Conservation (phyloP, 2,888 invertebrate species). For the Clivina fossor region DNA sequence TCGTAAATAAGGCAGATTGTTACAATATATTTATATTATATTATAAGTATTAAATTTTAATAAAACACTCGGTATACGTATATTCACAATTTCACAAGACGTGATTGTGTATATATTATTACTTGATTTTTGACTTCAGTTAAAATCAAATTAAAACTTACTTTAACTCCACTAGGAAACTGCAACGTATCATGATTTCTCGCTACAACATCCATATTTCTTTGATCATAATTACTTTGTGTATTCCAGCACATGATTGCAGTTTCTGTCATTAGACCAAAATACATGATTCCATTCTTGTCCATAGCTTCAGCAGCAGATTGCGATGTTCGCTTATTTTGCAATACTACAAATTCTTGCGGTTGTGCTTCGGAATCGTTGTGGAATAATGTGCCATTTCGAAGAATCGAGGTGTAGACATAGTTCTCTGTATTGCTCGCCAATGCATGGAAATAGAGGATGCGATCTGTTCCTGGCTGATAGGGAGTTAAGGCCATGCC, state of each 20-base stretch:
- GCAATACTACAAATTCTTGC: slow-evolving; percentile 56
- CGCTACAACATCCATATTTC: slow-evolving; percentile 60
- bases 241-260: slow-evolving; percentile 76
- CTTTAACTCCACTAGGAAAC: slow-evolving; percentile 73
- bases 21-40: too few relatives aligned
- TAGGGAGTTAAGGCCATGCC: slow-evolving; percentile 68
- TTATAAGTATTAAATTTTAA: too few relatives aligned
- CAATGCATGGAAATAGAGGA: slow-evolving; percentile 69
- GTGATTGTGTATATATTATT: too few relatives aligned
- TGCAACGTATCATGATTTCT: slow-evolving; percentile 65
- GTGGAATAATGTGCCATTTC: slow-evolving; percentile 59
- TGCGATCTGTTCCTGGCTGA: slow-evolving; percentile 57
- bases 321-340: slow-evolving; percentile 61
- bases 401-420: slow-evolving; percentile 62
- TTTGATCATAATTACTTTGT: slow-evolving; percentile 59
- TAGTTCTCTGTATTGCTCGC: slow-evolving; percentile 68
- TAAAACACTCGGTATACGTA: too few relatives aligned
- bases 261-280: slow-evolving; percentile 67
- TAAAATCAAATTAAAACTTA: too few relatives aligned
- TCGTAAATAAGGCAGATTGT: too few relatives aligned
- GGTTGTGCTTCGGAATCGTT: slow-evolving; percentile 56
- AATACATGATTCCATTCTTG: slow-evolving; percentile 68
- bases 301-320: slow-evolving; percentile 73
- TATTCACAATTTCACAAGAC: too few relatives aligned
- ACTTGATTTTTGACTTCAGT: too few relatives aligned